Evolutionary conservation across 2,888 invertebrate genomes (phyloP), one percentile per base, ranked within the genome.

Genomic region (Acrobasis repandana): DNA sequence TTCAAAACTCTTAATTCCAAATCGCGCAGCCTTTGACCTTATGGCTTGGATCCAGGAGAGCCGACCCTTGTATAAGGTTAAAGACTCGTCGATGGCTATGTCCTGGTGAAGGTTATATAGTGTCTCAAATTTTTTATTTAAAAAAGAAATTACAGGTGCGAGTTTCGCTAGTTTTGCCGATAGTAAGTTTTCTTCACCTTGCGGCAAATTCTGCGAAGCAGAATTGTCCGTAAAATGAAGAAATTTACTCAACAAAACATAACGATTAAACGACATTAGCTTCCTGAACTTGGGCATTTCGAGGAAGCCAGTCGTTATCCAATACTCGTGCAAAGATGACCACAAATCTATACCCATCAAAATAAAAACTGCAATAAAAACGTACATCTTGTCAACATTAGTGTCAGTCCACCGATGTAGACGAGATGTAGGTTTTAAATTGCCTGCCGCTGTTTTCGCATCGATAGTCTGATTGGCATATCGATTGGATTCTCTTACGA

Each of bases 251-350:
- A 73, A 38, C 48, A 69, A 58, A 56, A 67, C 0, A 61, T 56
- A 72, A 15, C 70, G 61, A 14, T 65, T 56, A 36, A 56, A 67
- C 10, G 66, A 47, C 61, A 71, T 64, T 1, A 71, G 9, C 49
- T 43, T 1, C 51, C 57, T 63, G 34, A 71, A 69, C 9, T n/a
- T 57, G 9, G 65, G 58, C 62, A 68, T 61, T 58, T 56, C 58
- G 9, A 74, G 59, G 43, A 48, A 47, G 38, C 68, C 67, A 73
- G 58, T 67, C 70, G 46, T 72, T n/a, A n/a, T n/a, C n/a, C n/a
- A n/a, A n/a, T n/a, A n/a, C n/a, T n/a, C 70, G 15, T 46, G 6
- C 9, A 38, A 16, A 11, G 60, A 61, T 34, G 64, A 16, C 9
- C 67, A 61, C 3, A 38, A 48, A 54, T 63, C 65, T n/a, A 72